phyloP scores from a whole-genome alignment of 2,797 vertebrate genomes.

The Serranus cabrilla region DNA sequence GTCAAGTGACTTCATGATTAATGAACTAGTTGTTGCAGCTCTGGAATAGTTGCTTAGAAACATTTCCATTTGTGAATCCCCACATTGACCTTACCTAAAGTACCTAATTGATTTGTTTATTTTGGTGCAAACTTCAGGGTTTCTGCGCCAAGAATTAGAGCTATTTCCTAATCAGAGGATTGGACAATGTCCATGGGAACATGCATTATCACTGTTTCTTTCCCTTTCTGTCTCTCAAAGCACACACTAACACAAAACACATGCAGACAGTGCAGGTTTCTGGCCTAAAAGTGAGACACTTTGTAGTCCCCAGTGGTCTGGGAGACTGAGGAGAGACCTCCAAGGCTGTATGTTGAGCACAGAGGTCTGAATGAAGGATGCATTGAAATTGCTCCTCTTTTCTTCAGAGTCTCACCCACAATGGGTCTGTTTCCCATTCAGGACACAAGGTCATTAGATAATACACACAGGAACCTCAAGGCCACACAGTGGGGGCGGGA shows the following conservation, averaged over 20 bases:
- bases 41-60: neutral
- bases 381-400: slow-evolving; percentile 73
- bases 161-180: slow-evolving; percentile 35
- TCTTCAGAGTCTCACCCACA: slow-evolving; percentile 66
- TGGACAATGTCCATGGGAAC: slow-evolving; percentile 24
- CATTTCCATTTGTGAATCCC: neutral
- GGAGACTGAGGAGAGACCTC: slow-evolving; percentile 58
- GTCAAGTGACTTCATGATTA: too few species aligned
- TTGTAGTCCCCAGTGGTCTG: slow-evolving; percentile 47
- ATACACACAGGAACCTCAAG: slow-evolving; percentile 75
- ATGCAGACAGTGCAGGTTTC: slow-evolving; percentile 28
- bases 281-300: slow-evolving; percentile 50
- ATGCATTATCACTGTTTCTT: slow-evolving; percentile 16
- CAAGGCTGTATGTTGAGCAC: slow-evolving; percentile 54
- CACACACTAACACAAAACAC: slow-evolving; percentile 46
- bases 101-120: neutral
- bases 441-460: slow-evolving; percentile 82
- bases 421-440: slow-evolving; percentile 82
- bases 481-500: slow-evolving; percentile 69
- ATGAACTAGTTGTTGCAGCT: too few species aligned
- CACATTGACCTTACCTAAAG: neutral
- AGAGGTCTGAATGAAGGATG: slow-evolving; percentile 70
- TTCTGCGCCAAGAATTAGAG: slow-evolving; percentile 19
- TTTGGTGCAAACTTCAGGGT: slow-evolving; percentile 6
- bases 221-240: slow-evolving; percentile 27